phyloP scores from a whole-genome alignment of 2,888 invertebrate species.

The Standfussiana lucernea region DNA sequence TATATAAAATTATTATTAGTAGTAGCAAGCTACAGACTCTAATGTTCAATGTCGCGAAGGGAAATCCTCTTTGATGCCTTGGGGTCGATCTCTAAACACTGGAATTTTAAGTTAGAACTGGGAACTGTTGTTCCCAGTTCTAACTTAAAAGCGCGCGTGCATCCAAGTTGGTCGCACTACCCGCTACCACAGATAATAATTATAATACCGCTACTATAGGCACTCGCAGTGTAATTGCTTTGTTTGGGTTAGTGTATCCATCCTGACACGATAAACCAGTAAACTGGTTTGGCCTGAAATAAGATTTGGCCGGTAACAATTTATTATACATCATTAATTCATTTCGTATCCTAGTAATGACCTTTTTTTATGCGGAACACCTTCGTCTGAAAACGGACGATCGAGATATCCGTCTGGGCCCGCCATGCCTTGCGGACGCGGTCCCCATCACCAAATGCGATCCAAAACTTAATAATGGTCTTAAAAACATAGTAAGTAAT shows the following conservation, averaged over 20 bases:
- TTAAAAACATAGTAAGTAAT: not conserved
- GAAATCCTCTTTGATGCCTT: not conserved
- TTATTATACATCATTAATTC: too few relatives aligned
- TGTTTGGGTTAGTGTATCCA: not conserved
- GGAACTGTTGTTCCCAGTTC: too few relatives aligned
- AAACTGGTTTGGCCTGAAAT: not conserved
- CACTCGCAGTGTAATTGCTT: not conserved
- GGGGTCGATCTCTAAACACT: not conserved
- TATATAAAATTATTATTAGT: too few relatives aligned
- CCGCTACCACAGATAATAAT: too few relatives aligned
- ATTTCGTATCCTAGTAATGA: too few relatives aligned
- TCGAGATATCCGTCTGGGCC: too few relatives aligned
- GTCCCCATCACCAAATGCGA: not conserved
- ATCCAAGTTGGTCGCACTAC: not conserved
- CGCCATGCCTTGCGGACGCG: too few relatives aligned
- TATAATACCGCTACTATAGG: too few relatives aligned
- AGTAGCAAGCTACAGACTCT: not conserved
- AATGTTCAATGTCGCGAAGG: not conserved
- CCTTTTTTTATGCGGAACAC: too few relatives aligned
- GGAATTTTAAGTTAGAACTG: not conserved
- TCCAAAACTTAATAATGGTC: too few relatives aligned
- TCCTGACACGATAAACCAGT: not conserved
- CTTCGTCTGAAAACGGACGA: too few relatives aligned
- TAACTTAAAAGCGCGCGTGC: not conserved
- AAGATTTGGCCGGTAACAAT: not conserved